Evolutionary conservation across 35 echinoderm and acorn worm genomes (phyloP), one percentile per base, ranked within the genome.

Genomic region (Antedon bifida): DNA sequence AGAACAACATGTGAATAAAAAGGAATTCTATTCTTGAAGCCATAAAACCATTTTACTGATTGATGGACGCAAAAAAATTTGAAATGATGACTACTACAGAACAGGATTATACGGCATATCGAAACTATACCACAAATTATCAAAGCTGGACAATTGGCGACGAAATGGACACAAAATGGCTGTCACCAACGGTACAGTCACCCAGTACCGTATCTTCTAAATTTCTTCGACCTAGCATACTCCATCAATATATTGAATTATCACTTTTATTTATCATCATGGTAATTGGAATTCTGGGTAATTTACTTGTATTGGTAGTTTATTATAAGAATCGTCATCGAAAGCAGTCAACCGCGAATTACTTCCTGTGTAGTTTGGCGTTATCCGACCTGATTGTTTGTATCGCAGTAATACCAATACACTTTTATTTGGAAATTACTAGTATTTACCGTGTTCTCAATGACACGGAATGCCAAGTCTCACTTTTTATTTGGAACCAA

Each of bases 331-430:
- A 92, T 78, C 77, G 87, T 17, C 30, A 73, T 14, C 31, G 85
- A 19, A 89, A 90, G 75, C 90, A 99, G 55, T 99, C 90, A 34
- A 92, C 95, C 5, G 95, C 95, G 10, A 99, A 99, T 46, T 88
- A 99, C 78, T 99, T 99, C 75, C 91, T 99, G 0, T 99, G 95
- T 77, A 99, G 91, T 42, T 75, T 99, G 30, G 95, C 91, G 0
- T 29, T 92, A 31, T 86, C 88, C 1, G 95, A 99, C 46, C 81
- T 90, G 16, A 87, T 85, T 21, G 95, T 99, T 29, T 99, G 95
- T 30, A 82, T 82, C 12, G 75, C 86, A 0, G 84, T 92, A 35
- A 90, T 99, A 17, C 95, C 95, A 0, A 77, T 92, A 28, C 95
- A 99, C 39, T 82, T 99, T 17, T 87, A 99, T 39, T 29, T 90